Percentiles rank a stretch among this genome's conserved stretches.
Evolutionary conservation across 1,140 invertebrate species (phyloP).

Genomic region (Heliconius melpomene): DNA sequence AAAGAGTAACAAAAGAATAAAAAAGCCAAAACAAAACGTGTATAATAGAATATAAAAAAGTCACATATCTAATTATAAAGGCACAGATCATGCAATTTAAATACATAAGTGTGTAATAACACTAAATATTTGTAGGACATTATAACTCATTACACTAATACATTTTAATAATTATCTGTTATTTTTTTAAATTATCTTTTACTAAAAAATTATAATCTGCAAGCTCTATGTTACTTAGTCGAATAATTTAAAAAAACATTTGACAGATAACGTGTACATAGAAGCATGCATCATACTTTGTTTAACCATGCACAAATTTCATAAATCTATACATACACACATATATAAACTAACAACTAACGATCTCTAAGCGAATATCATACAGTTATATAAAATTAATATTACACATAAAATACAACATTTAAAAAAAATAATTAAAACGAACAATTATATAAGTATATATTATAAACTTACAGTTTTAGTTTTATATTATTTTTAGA

Average conservation of each 20-base stretch:
- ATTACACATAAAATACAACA: slow-evolving; percentile 24
- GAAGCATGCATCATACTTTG: slow-evolving; percentile 37
- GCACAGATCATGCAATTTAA: slow-evolving; percentile 21
- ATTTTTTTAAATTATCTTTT: not conserved
- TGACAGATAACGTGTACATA: slow-evolving; percentile 36
- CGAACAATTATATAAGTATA: not conserved
- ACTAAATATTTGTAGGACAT: slow-evolving; percentile 15
- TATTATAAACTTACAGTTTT: not conserved
- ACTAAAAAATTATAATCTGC: not conserved
- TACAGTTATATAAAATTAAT: slow-evolving; percentile 25
- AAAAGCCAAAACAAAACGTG: slow-evolving; percentile 38
- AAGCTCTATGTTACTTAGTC: not conserved
- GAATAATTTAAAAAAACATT: not conserved
- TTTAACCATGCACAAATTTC: slow-evolving; percentile 31
- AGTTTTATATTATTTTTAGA: not conserved
- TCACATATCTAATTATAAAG: slow-evolving; percentile 7
- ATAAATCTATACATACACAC: slow-evolving; percentile 25
- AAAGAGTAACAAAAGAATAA: slow-evolving; percentile 39
- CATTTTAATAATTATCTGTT: not conserved
- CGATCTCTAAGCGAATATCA: slow-evolving; percentile 25
- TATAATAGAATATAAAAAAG: slow-evolving; percentile 12
- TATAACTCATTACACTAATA: slow-evolving; percentile 2
- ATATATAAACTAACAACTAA: slow-evolving; percentile 27
- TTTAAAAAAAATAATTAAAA: not conserved
- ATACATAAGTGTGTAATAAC: not conserved